These are phyloP conservation scores for Denticeps clupeoides DNA, from an alignment of 2,797 vertebrate genomes.

Conservation along the genomic window DNA sequence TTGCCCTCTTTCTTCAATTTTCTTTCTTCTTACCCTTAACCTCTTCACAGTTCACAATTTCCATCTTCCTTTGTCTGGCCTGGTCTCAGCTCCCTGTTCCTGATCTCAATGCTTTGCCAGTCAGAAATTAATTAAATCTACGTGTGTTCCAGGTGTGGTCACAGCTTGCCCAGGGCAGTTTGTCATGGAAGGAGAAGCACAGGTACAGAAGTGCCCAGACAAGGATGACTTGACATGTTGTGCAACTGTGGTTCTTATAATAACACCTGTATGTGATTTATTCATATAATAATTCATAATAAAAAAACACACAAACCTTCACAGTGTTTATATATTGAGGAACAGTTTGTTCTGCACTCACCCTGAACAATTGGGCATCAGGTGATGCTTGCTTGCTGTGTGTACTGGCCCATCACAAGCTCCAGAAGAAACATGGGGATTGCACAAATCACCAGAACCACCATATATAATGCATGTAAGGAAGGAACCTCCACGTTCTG, in stretches of 20 bases:
- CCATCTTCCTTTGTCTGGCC: no score
- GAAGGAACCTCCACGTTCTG: no score
- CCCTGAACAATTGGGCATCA: constrained; percentile 59
- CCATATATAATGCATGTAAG: no score
- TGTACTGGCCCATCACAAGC: constrained; percentile 51
- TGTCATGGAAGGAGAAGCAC: constrained; percentile 51
- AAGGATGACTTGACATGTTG: constrained; percentile 56
- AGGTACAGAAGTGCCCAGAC: constrained; percentile 59
- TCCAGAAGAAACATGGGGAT: constrained; percentile 60
- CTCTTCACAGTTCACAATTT: no score
- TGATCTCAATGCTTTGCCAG: no score
- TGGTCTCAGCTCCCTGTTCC: no score
- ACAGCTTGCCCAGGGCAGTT: constrained; percentile 58
- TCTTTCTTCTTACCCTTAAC: no score
- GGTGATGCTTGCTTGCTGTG: constrained; percentile 54
- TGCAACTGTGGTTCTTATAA: constrained; percentile 50
- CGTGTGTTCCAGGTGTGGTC: constrained; percentile 59
- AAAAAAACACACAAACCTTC: no score
- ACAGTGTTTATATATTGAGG: no score
- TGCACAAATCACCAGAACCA: constrained; percentile 53
- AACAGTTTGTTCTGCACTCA: constrained; percentile 23
- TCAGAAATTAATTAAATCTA: no score
- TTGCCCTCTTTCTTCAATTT: no score
- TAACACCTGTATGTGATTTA: constrained; percentile 49
- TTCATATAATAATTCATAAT: constrained; percentile 31